Percentiles rank a stretch among this genome's conserved stretches.
phyloP scores from a whole-genome alignment of 2,113 vertebrate species.

The Alosa alosa region DNA sequence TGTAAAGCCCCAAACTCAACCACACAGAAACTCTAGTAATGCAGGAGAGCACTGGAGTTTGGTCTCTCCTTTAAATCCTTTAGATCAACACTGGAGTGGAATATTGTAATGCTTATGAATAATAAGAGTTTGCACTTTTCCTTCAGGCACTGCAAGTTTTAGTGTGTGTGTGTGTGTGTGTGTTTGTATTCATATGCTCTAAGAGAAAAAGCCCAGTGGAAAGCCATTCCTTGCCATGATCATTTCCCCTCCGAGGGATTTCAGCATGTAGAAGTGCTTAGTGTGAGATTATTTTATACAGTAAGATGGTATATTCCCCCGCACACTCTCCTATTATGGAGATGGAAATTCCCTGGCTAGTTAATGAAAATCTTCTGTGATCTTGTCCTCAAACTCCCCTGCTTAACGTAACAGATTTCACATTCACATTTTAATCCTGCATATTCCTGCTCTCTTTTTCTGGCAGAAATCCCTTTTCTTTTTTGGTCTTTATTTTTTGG shows the following conservation, averaged over 20 bases:
- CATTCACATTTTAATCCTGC: neutral
- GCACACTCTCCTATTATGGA: neutral
- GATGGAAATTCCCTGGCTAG: neutral
- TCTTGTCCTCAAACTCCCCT: neutral
- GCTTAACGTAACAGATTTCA: neutral
- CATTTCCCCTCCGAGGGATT: neutral
- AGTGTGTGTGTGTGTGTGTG: neutral
- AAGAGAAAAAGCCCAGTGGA: neutral
- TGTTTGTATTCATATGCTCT: neutral
- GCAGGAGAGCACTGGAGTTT: neutral
- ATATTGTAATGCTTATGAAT: neutral
- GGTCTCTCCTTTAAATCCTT: neutral
- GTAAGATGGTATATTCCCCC: neutral
- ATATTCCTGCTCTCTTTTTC: neutral
- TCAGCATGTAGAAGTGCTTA: neutral
- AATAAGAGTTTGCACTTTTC: neutral
- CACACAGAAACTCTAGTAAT: neutral
- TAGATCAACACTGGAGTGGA: neutral
- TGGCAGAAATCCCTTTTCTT: neutral
- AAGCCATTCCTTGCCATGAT: neutral
- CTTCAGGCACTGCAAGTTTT: neutral
- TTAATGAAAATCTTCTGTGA: neutral
- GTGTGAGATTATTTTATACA: neutral
- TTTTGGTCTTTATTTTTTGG: neutral
- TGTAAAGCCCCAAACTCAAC: neutral